A percentile compares a stretch with the other conserved stretches of the same genome.
Evolutionary conservation across 2,888 invertebrate species (phyloP).

Genomic region (Tolmerus cingulatus): DNA sequence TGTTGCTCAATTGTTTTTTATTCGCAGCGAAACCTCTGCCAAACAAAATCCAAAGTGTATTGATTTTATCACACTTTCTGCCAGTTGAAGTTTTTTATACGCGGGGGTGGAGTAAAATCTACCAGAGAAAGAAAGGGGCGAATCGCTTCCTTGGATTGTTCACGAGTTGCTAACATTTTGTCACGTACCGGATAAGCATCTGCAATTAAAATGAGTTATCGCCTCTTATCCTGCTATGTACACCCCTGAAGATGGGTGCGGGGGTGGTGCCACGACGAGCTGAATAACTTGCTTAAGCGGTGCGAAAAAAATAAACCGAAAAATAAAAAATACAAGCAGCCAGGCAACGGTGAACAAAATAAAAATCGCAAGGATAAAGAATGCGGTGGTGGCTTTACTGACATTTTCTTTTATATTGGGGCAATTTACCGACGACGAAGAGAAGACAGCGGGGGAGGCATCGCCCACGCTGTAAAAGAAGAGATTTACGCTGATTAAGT

Average conservation of each 20-base stretch:
- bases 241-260: not conserved
- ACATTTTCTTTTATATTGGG: not conserved
- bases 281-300: not conserved
- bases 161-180: constrained; percentile 34
- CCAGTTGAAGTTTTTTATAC: not conserved
- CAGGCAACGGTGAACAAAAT: not conserved
- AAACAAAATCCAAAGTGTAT: not conserved
- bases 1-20: not conserved
- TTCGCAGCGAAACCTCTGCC: not conserved
- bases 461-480: not conserved
- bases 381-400: not conserved
- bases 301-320: not conserved
- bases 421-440: not conserved
- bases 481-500: not conserved
- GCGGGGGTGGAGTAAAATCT: not conserved
- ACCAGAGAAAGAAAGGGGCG: not conserved
- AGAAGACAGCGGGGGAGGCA: not conserved
- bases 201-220: constrained; percentile 40
- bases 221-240: constrained; percentile 9
- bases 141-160: not conserved
- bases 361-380: not conserved
- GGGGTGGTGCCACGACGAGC: not conserved
- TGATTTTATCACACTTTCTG: constrained; percentile 2
- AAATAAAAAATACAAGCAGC: not conserved
- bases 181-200: constrained; percentile 39